phyloP scores from a whole-genome alignment of 2,888 invertebrate species.

The Caenorhabditis drosophilae region DNA sequence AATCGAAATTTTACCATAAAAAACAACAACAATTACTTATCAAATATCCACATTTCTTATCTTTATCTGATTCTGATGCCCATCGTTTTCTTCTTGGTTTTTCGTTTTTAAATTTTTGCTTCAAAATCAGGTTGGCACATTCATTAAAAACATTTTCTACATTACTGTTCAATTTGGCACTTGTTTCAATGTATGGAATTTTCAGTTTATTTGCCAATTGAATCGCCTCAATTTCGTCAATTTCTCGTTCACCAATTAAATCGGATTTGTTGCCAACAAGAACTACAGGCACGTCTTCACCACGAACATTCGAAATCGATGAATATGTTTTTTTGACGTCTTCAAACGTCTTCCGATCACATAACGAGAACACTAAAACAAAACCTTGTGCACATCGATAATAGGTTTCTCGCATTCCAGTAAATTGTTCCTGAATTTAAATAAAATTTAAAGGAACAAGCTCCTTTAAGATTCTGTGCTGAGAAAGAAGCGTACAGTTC shows the following conservation, averaged over 20 bases:
- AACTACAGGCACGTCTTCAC: constrained; percentile 81
- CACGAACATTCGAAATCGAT: constrained; percentile 14
- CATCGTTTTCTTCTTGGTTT: constrained; percentile 17
- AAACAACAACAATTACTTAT: constrained; percentile 29
- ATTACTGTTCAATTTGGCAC: constrained; percentile 99
- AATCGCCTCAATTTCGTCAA: constrained; percentile 85
- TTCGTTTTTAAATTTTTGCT: constrained; percentile 2
- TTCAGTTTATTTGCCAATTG: constrained; percentile 69
- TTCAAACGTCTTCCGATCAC: constrained; percentile 98
- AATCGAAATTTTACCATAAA: constrained; percentile 10
- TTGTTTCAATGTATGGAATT: constrained; percentile 98
- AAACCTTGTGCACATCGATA: constrained; percentile 99
- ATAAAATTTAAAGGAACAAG: no score
- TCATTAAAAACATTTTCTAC: constrained; percentile 79
- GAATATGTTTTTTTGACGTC: constrained; percentile 82
- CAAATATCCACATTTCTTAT: constrained; percentile 27
- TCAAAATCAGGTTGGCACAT: constrained; percentile 28
- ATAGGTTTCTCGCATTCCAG: constrained; percentile 98
- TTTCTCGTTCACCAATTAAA: constrained; percentile 96
- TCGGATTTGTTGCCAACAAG: constrained; percentile 99
- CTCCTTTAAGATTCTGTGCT: neutral
- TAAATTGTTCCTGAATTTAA: constrained; percentile 94
- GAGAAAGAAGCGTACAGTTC: constrained; percentile 87
- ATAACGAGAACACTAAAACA: constrained; percentile 97
- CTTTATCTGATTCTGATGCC: constrained; percentile 30